Evolutionary conservation across 2,113 vertebrate genomes (phyloP).

Genomic region (Phrynocephalus versicolor): DNA sequence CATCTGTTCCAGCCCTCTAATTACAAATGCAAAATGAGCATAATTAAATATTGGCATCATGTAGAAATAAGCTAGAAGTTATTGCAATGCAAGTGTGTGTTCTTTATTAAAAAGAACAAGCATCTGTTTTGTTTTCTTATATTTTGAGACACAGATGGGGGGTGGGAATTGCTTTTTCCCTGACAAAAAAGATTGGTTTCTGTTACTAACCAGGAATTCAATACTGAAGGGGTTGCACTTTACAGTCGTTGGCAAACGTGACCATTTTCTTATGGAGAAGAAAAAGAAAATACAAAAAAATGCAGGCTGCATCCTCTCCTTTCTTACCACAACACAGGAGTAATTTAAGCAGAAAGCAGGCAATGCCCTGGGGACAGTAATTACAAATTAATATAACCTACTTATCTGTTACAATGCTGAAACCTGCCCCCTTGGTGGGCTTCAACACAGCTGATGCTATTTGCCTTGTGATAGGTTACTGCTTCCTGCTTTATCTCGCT

Average conservation of each 20-base stretch:
- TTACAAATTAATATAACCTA: conserved; percentile 4
- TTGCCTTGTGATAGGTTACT: not conserved
- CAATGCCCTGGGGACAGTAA: not conserved
- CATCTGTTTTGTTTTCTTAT: conserved; percentile 72
- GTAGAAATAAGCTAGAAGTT: conserved; percentile 67
- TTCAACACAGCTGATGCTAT: not conserved
- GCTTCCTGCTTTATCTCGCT: not conserved
- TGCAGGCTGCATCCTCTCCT: not conserved
- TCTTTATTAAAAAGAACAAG: conserved; percentile 73
- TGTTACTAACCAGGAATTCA: conserved; percentile 63
- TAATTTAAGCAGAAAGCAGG: not conserved
- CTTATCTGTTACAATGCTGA: not conserved
- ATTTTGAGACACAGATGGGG: conserved; percentile 67
- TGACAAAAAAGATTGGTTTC: conserved; percentile 65
- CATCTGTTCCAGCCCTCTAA: conserved; percentile 72
- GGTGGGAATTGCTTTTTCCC: conserved; percentile 58
- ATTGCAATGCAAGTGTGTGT: conserved; percentile 66
- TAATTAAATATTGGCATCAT: conserved; percentile 74
- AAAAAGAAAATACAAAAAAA: conserved; percentile 36
- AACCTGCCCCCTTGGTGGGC: not conserved
- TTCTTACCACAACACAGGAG: conserved; percentile 26
- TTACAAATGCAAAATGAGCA: conserved; percentile 74
- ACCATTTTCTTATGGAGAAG: conserved; percentile 33
- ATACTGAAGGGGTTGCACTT: conserved; percentile 43
- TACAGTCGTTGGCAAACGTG: conserved; percentile 40